A percentile compares a stretch with the other conserved stretches of the same genome.
These are phyloP conservation scores for Python bivittatus DNA, from an alignment of 2,113 vertebrate genomes.

Conservation along the genomic window DNA sequence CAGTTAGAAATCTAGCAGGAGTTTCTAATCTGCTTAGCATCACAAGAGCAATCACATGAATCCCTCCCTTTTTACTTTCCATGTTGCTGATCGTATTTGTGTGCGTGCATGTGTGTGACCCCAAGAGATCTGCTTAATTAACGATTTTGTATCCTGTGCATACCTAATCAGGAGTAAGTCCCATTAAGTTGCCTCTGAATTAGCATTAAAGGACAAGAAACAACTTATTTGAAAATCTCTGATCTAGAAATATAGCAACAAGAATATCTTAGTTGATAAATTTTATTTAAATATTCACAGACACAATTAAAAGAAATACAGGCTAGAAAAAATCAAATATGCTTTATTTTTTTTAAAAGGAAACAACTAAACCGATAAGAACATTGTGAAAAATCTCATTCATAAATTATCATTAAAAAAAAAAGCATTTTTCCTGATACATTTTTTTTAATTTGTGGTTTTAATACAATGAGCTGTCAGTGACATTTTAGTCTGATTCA, in stretches of 20 bases:
- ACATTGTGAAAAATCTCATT: conserved; percentile 45
- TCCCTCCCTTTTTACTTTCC: neutral
- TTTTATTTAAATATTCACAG: conserved; percentile 25
- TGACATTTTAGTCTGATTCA: neutral
- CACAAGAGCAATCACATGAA: neutral
- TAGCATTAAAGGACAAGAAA: neutral
- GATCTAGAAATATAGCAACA: neutral
- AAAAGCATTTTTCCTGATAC: neutral
- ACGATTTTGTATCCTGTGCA: neutral
- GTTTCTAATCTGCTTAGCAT: neutral
- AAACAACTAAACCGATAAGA: conserved; percentile 44
- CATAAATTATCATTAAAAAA: conserved; percentile 46
- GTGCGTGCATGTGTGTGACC: neutral
- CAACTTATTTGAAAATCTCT: neutral
- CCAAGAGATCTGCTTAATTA: neutral
- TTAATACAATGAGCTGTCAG: conserved; percentile 18
- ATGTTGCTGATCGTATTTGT: neutral
- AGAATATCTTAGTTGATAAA: conserved; percentile 8
- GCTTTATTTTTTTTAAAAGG: neutral
- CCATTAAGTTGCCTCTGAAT: neutral
- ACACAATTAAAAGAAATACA: conserved; percentile 23
- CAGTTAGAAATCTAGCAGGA: neutral
- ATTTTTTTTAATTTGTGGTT: neutral
- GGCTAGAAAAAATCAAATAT: conserved; percentile 32
- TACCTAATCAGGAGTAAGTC: neutral